These are phyloP conservation scores for Pardalotus punctatus DNA, from an alignment of 2,113 vertebrate genomes.

Conservation along the genomic window DNA sequence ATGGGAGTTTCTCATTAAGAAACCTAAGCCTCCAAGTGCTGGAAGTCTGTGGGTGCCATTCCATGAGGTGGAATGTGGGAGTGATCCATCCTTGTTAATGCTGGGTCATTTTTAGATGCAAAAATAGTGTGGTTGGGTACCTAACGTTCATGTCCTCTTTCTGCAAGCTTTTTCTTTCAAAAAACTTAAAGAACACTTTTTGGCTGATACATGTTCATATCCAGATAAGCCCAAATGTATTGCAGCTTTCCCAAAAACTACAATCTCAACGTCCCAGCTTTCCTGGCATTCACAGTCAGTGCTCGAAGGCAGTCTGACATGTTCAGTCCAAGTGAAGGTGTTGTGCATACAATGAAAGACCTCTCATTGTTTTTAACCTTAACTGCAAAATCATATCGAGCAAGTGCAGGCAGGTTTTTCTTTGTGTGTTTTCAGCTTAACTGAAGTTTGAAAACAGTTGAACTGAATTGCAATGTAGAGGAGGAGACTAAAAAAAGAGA, in stretches of 20 bases:
- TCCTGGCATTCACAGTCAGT: conserved; percentile 21
- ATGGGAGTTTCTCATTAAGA: not conserved
- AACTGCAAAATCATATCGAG: not conserved
- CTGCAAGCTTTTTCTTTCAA: not conserved
- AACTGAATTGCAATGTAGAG: not conserved
- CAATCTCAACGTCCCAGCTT: not conserved
- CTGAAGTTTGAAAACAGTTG: not conserved
- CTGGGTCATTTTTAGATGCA: not conserved
- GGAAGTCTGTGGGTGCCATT: not conserved
- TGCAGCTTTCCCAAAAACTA: not conserved
- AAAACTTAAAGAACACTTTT: not conserved
- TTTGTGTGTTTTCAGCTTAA: conserved; percentile 33
- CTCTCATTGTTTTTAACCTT: conserved; percentile 46
- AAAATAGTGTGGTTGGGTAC: not conserved
- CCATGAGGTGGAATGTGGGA: not conserved
- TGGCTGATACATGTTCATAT: not conserved
- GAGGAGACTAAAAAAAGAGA: not conserved
- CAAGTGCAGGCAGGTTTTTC: conserved; percentile 38
- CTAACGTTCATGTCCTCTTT: not conserved
- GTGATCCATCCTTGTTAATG: not conserved
- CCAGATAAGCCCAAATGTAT: not conserved
- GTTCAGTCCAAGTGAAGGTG: conserved; percentile 35
- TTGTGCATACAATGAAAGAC: conserved; percentile 14
- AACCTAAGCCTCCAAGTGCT: not conserved
- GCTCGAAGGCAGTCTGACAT: conserved; percentile 35